Evolutionary conservation across 1,140 invertebrate species (phyloP).

Genomic region (Drosophila nasuta): DNA sequence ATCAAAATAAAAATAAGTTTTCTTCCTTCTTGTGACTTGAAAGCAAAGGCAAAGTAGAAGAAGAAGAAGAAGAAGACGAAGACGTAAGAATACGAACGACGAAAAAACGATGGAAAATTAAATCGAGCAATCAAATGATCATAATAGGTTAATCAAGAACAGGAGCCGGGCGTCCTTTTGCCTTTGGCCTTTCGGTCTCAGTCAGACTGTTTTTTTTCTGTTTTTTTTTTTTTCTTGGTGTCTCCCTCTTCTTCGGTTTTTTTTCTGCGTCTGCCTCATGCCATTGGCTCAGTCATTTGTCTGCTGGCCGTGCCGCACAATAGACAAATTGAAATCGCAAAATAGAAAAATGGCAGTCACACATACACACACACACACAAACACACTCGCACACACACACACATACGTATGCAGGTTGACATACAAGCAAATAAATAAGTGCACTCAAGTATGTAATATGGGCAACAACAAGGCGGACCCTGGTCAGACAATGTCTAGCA

Average conservation of each 20-base stretch:
- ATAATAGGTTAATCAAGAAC: slow-evolving; percentile 83
- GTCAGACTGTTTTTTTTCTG: slow-evolving; percentile 1
- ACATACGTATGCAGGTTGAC: slow-evolving; percentile 60
- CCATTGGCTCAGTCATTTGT: slow-evolving; percentile 40
- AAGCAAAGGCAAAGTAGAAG: background rate
- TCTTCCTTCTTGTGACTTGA: background rate
- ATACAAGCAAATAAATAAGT: slow-evolving; percentile 82
- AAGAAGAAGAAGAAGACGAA: background rate
- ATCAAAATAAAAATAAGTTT: slow-evolving; percentile 39
- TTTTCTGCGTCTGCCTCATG: background rate
- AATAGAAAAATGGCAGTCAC: slow-evolving; percentile 64
- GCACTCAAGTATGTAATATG: slow-evolving; percentile 83
- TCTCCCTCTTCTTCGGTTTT: too few species aligned
- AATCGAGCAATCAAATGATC: slow-evolving; percentile 83
- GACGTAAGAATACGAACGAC: background rate
- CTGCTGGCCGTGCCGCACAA: slow-evolving; percentile 48
- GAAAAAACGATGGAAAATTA: slow-evolving; percentile 69
- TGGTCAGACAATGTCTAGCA: slow-evolving; percentile 58
- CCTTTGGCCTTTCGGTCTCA: slow-evolving; percentile 7
- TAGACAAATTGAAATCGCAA: slow-evolving; percentile 68
- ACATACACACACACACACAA: slow-evolving; percentile 51
- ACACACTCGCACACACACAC: slow-evolving; percentile 46
- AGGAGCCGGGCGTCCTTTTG: slow-evolving; percentile 41
- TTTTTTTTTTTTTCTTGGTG: background rate
- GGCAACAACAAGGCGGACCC: slow-evolving; percentile 49